Percentiles rank a stretch among this genome's conserved stretches.
Conservation (phyloP, 2,888 invertebrate species). For the Aphidoletes aphidimyza region DNA sequence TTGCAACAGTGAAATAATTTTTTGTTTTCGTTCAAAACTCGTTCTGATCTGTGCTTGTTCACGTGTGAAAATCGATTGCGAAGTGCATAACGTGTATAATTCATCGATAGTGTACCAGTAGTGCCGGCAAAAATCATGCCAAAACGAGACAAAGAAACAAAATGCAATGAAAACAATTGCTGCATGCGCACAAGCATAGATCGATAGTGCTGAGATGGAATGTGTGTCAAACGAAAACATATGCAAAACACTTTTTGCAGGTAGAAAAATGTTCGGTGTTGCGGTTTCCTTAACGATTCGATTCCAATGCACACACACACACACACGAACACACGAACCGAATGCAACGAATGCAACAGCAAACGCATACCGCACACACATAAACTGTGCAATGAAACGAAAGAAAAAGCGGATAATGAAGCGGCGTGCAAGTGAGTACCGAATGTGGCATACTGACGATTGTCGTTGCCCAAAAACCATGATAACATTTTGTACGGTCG, state of each 20-base stretch:
- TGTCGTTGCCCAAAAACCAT: background rate
- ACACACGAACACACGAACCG: too few relatives aligned
- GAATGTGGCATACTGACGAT: background rate
- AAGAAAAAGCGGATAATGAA: too few relatives aligned
- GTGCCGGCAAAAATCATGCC: background rate
- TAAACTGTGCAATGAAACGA: too few relatives aligned
- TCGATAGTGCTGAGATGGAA: constrained; percentile 35
- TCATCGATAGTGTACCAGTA: background rate
- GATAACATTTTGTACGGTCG: too few relatives aligned
- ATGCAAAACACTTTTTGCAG: constrained; percentile 28
- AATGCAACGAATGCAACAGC: background rate
- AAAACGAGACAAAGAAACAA: background rate
- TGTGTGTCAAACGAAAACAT: constrained; percentile 50
- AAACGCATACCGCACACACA: background rate
- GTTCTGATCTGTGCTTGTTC: constrained; percentile 23
- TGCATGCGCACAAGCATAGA: constrained; percentile 37
- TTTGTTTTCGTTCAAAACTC: background rate
- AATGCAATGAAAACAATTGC: constrained; percentile 13
- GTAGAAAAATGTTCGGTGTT: background rate
- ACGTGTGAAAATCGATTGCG: constrained; percentile 49
- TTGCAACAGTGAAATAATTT: background rate
- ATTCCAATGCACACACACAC: background rate
- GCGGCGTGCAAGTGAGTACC: too few relatives aligned
- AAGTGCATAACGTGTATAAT: too few relatives aligned
- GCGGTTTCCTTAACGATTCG: background rate